phyloP scores from a whole-genome alignment of 92 coral and sea anemone genomes.

The Galaxea fascicularis region DNA sequence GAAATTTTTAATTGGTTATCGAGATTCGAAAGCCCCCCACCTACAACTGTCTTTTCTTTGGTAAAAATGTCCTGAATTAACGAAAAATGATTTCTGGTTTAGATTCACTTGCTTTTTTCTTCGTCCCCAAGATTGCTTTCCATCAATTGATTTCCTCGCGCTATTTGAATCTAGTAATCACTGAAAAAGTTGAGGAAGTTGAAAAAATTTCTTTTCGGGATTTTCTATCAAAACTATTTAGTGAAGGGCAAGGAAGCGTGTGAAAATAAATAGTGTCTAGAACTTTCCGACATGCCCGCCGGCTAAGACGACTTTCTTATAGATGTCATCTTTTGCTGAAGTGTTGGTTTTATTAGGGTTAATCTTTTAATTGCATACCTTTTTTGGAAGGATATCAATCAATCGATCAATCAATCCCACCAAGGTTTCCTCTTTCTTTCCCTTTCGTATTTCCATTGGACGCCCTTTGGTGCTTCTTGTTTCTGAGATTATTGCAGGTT shows the following conservation, averaged over 20 bases:
- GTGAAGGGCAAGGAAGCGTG: not conserved
- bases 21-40: too few relatives aligned
- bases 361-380: not conserved
- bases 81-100: too few relatives aligned
- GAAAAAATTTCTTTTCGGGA: not conserved
- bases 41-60: not conserved
- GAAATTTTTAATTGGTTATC: too few relatives aligned
- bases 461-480: too few relatives aligned
- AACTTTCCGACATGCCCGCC: not conserved
- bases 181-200: not conserved
- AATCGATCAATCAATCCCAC: not conserved
- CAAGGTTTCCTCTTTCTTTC: not conserved
- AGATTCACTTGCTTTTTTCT: not conserved
- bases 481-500: too few relatives aligned
- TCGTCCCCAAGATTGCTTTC: not conserved
- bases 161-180: not conserved
- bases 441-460: not conserved
- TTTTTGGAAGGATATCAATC: not conserved
- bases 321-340: not conserved
- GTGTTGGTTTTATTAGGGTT: not conserved
- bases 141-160: not conserved
- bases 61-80: not conserved
- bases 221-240: not conserved
- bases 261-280: conserved; percentile 3
- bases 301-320: not conserved